Evolutionary conservation across 2,888 invertebrate species (phyloP).

Genomic region (Idaea aversata): DNA sequence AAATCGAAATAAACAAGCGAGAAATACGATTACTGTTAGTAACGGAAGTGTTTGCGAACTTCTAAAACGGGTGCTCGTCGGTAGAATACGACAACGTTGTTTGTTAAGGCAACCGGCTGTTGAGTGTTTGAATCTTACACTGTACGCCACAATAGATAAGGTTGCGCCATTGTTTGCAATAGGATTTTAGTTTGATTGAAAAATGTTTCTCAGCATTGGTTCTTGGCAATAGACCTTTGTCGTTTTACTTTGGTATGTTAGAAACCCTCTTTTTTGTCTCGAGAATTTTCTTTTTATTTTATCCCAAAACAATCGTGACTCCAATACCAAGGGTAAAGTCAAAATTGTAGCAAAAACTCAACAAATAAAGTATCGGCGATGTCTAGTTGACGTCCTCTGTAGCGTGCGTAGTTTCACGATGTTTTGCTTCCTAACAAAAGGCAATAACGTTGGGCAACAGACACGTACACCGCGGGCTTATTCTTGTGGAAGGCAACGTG

Average conservation of each 20-base stretch:
- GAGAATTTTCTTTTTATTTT: background rate
- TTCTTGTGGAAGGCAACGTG: conserved; percentile 66
- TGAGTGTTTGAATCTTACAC: background rate
- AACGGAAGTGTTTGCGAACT: conserved; percentile 67
- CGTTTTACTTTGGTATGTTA: background rate
- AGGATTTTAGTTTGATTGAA: background rate
- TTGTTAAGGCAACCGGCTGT: conserved; percentile 1
- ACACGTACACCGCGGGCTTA: conserved; percentile 59
- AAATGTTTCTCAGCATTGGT: background rate
- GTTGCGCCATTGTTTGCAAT: background rate
- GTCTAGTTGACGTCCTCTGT: background rate
- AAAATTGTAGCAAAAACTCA: background rate
- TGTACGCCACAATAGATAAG: background rate
- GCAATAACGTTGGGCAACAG: conserved; percentile 60
- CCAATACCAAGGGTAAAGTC: background rate
- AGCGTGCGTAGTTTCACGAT: conserved; percentile 46
- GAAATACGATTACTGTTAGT: conserved; percentile 61
- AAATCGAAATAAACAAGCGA: conserved; percentile 61
- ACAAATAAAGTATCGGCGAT: background rate
- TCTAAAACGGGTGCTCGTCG: conserved; percentile 46
- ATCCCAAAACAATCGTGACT: background rate
- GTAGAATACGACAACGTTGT: background rate
- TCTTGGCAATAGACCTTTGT: background rate
- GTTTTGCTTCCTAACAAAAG: conserved; percentile 57
- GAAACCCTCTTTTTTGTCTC: background rate